Conservation (phyloP, 1,140 invertebrate genomes). For the Harlomillsia oculata region DNA sequence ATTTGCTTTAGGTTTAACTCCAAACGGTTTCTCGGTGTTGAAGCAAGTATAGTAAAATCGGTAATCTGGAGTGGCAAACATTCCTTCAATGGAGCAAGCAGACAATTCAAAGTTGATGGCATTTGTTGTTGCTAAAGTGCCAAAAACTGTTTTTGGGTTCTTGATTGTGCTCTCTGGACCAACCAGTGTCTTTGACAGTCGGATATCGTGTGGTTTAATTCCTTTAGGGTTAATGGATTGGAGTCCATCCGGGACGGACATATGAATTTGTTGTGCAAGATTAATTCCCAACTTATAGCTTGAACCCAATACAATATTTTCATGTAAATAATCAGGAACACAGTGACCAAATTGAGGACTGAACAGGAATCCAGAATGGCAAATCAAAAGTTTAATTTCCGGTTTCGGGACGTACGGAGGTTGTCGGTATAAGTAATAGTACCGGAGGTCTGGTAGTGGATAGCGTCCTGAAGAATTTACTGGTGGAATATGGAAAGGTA, state of each 20-base stretch:
- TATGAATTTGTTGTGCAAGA: conserved; percentile 8
- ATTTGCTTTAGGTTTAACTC: conserved; percentile 8
- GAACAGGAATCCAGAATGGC: conserved; percentile 33
- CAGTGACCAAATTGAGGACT: conserved; percentile 22
- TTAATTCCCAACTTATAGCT: conserved; percentile 25
- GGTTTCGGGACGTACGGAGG: background rate
- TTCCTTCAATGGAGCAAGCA: conserved; percentile 14
- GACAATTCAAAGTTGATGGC: conserved; percentile 11
- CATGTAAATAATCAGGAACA: conserved; percentile 29
- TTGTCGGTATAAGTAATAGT: conserved; percentile 22
- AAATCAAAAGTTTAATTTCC: conserved; percentile 20
- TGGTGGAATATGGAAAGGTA: conserved; percentile 24
- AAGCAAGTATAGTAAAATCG: conserved; percentile 31
- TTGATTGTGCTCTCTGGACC: background rate
- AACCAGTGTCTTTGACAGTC: conserved; percentile 5
- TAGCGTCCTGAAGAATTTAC: conserved; percentile 18
- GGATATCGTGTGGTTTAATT: background rate
- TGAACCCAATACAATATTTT: conserved; percentile 19
- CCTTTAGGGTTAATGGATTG: background rate
- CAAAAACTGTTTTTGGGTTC: conserved; percentile 19
- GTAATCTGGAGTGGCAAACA: conserved; percentile 25
- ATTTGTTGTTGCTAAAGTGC: background rate
- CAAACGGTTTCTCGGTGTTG: background rate
- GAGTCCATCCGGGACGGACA: conserved; percentile 1
- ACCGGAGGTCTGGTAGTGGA: conserved; percentile 19